Evolutionary conservation across 2,113 vertebrate species (phyloP).

Genomic region (Oncorhynchus masou): DNA sequence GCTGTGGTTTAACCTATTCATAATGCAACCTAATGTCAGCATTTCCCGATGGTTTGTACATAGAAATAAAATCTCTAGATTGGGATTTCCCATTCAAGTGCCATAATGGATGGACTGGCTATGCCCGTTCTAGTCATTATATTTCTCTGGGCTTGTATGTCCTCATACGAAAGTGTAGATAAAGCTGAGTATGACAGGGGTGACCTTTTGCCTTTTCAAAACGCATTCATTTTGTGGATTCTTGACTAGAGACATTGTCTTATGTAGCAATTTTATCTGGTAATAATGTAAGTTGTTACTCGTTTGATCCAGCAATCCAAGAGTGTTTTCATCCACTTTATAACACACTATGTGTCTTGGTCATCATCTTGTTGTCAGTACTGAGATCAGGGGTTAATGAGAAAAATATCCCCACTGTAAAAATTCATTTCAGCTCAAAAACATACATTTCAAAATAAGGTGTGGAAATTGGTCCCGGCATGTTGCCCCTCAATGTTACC

Average conservation of each 20-base stretch:
- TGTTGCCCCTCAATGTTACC: too few relatives aligned
- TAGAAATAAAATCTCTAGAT: too few relatives aligned
- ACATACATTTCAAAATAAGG: neutral
- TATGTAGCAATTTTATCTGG: neutral
- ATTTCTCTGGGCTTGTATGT: neutral
- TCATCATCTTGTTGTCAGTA: constrained; percentile 3
- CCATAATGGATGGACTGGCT: neutral
- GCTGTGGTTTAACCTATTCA: neutral
- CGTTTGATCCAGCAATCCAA: neutral
- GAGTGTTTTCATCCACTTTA: neutral
- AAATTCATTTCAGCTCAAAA: too few relatives aligned
- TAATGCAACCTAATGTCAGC: neutral
- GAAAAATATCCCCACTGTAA: too few relatives aligned
- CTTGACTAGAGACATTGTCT: neutral
- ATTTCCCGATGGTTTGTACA: neutral
- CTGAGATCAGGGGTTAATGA: too few relatives aligned
- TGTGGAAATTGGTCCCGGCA: too few relatives aligned
- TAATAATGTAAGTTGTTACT: neutral
- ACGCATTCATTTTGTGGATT: neutral
- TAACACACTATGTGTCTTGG: constrained; percentile 20
- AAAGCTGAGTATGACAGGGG: neutral
- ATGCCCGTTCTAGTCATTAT: neutral
- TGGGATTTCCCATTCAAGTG: too few relatives aligned
- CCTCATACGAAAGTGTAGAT: neutral
- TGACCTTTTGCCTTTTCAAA: neutral